Percentiles rank a stretch among this genome's conserved stretches.
Evolutionary conservation across 2,888 invertebrate genomes (phyloP).

Genomic region (Gerosis bhagava): DNA sequence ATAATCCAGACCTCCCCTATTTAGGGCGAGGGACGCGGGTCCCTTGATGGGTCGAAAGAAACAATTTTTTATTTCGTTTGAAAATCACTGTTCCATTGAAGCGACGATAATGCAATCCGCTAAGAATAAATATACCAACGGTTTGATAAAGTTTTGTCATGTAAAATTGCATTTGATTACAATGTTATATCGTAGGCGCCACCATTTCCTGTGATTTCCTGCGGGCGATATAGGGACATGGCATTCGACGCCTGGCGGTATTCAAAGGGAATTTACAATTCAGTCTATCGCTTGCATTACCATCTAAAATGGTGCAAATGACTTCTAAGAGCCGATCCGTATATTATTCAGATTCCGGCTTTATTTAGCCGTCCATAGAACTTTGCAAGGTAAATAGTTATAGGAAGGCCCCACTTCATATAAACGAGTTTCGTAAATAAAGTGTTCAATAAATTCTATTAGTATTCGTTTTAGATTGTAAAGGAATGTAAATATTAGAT

Average conservation of each 20-base stretch:
- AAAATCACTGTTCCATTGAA: no score
- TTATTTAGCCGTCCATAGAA: slow-evolving; percentile 15
- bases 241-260: slow-evolving; percentile 17
- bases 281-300: slow-evolving; percentile 50
- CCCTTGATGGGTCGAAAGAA: no score
- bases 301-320: slow-evolving; percentile 51
- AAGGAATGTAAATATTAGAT: slow-evolving; percentile 1
- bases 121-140: slow-evolving; percentile 36
- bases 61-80: no score
- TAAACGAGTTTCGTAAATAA: slow-evolving; percentile 8
- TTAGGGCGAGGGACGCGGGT: no score
- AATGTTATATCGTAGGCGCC: slow-evolving; percentile 28
- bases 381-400: slow-evolving; percentile 12
- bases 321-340: slow-evolving; percentile 29
- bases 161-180: slow-evolving; percentile 50
- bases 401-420: slow-evolving; percentile 3
- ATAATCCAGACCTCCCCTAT: no score
- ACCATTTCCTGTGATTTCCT: slow-evolving; percentile 20
- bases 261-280: slow-evolving; percentile 44
- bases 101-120: no score
- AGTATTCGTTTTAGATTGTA: neutral
- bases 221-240: slow-evolving; percentile 22
- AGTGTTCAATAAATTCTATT: slow-evolving; percentile 1
- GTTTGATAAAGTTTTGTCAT: slow-evolving; percentile 57
- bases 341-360: slow-evolving; percentile 23